These are phyloP conservation scores for Noctilio leporinus DNA, from an alignment of 2,113 vertebrate species.

Conservation along the genomic window DNA sequence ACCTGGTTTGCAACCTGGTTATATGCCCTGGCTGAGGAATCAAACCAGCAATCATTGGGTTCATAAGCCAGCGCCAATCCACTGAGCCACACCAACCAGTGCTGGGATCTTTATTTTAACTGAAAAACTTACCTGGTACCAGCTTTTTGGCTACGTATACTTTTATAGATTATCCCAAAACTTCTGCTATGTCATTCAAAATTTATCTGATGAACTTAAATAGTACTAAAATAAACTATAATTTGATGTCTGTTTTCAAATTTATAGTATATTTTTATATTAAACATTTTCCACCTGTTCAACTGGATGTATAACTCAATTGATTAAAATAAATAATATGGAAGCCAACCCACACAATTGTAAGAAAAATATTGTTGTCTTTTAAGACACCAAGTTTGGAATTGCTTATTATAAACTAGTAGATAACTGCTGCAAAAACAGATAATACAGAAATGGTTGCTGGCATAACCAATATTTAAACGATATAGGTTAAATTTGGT, in stretches of 20 bases:
- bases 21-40: too few species aligned
- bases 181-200: neutral
- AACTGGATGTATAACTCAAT: neutral
- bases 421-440: neutral
- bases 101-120: neutral
- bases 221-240: neutral
- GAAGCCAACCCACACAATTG: neutral
- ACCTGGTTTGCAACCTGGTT: too few species aligned
- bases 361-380: neutral
- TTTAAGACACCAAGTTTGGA: neutral
- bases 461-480: neutral
- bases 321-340: neutral
- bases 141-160: neutral
- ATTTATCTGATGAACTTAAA: neutral
- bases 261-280: neutral
- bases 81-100: too few species aligned
- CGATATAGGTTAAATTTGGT: neutral
- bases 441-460: neutral
- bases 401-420: neutral
- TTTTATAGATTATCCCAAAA: neutral
- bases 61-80: too few species aligned
- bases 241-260: neutral
- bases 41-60: too few species aligned
- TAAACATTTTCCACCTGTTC: neutral
- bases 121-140: neutral